A percentile compares a stretch with the other conserved stretches of the same genome.
Conservation (phyloP, 2,797 vertebrate genomes). For the Acanthiza pusilla region DNA sequence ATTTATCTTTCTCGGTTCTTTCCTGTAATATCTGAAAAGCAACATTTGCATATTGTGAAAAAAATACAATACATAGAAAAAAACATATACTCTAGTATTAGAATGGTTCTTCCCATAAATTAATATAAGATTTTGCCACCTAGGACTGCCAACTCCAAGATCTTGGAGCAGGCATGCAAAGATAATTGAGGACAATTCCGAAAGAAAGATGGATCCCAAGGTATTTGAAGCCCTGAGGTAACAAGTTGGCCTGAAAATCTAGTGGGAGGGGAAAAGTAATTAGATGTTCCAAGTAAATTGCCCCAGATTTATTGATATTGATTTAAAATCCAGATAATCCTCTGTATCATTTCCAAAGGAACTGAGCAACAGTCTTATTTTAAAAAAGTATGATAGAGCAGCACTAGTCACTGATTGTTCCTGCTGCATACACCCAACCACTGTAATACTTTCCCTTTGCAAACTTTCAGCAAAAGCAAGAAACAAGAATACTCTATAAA, state of each 20-base stretch:
- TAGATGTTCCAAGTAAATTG: slow-evolving; percentile 54
- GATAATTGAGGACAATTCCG: slow-evolving; percentile 50
- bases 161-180: not conserved
- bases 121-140: not conserved
- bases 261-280: slow-evolving; percentile 55
- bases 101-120: not conserved
- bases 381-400: not conserved
- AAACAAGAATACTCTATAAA: not conserved
- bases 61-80: not conserved
- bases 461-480: not conserved
- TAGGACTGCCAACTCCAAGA: not conserved
- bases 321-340: slow-evolving; percentile 53
- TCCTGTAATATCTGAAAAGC: not conserved
- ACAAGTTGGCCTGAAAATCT: slow-evolving; percentile 53
- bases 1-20: not conserved
- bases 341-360: slow-evolving; percentile 34
- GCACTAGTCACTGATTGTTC: not conserved
- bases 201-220: slow-evolving; percentile 49
- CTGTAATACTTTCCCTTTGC: not conserved
- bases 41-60: not conserved
- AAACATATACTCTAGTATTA: not conserved
- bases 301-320: slow-evolving; percentile 52
- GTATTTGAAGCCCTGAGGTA: slow-evolving; percentile 58
- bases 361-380: not conserved
- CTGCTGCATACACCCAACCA: not conserved